A percentile compares a stretch with the other conserved stretches of the same genome.
phyloP scores from a whole-genome alignment of 2,113 vertebrate species.

The Eudyptes chrysolophus region DNA sequence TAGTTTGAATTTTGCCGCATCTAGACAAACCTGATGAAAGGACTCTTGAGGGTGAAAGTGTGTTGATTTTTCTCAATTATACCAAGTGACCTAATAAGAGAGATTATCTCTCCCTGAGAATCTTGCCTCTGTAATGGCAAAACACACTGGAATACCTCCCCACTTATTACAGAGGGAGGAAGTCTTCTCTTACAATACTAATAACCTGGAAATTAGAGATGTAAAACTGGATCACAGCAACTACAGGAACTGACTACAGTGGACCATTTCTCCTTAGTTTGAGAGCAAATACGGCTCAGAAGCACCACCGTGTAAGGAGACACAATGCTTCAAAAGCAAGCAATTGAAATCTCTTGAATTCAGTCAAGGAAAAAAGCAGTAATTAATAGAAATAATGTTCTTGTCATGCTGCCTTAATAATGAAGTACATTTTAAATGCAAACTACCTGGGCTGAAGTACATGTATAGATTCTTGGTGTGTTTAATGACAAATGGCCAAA shows the following conservation, averaged over 20 bases:
- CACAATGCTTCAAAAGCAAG: not conserved
- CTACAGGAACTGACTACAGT: not conserved
- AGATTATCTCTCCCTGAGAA: not conserved
- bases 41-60: not conserved
- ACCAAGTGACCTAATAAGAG: not conserved
- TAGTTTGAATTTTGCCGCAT: not conserved
- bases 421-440: not conserved
- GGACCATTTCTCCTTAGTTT: not conserved
- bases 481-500: not conserved
- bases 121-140: not conserved
- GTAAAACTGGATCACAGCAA: not conserved
- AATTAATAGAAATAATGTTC: not conserved
- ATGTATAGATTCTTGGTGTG: not conserved
- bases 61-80: constrained; percentile 15
- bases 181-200: not conserved
- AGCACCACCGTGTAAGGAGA: not conserved
- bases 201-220: not conserved
- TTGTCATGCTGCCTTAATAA: not conserved
- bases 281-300: not conserved
- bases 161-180: not conserved
- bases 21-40: not conserved
- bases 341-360: not conserved
- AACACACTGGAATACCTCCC: not conserved
- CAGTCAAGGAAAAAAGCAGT: not conserved
- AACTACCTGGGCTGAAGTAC: not conserved